Evolutionary conservation across 2,113 vertebrate genomes (phyloP).

Genomic region (Megaceryle maxima): DNA sequence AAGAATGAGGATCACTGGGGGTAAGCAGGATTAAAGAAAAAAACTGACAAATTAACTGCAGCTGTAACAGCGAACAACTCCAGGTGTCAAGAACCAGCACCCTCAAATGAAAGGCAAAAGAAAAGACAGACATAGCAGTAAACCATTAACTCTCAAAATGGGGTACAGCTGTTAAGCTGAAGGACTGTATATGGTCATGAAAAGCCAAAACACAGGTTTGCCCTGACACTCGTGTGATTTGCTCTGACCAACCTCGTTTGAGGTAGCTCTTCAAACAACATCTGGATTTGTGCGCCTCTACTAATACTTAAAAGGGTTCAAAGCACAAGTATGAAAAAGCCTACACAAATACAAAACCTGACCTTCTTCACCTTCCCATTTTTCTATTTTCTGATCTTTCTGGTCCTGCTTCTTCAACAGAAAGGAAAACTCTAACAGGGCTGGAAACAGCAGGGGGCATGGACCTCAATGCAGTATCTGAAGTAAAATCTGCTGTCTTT

Average conservation of each 20-base stretch:
- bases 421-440: constrained; percentile 42
- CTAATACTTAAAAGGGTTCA: constrained; percentile 45
- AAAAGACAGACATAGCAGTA: neutral
- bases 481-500: constrained; percentile 35
- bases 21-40: neutral
- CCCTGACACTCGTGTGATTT: constrained; percentile 18
- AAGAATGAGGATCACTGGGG: neutral
- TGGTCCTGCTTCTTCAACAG: constrained; percentile 56
- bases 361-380: constrained; percentile 62
- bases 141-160: neutral
- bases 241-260: neutral
- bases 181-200: neutral
- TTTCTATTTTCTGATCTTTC: constrained; percentile 66
- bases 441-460: constrained; percentile 64
- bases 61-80: neutral
- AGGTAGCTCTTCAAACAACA: constrained; percentile 60
- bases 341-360: constrained; percentile 48
- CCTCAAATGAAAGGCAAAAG: neutral
- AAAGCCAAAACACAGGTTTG: neutral
- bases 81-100: neutral
- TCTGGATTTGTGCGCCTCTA: neutral
- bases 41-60: neutral
- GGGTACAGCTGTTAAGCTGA: neutral
- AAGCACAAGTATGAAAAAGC: constrained; percentile 35
- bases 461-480: constrained; percentile 16